These are phyloP conservation scores for Leucania comma DNA, from an alignment of 2,888 invertebrate species.

Conservation along the genomic window DNA sequence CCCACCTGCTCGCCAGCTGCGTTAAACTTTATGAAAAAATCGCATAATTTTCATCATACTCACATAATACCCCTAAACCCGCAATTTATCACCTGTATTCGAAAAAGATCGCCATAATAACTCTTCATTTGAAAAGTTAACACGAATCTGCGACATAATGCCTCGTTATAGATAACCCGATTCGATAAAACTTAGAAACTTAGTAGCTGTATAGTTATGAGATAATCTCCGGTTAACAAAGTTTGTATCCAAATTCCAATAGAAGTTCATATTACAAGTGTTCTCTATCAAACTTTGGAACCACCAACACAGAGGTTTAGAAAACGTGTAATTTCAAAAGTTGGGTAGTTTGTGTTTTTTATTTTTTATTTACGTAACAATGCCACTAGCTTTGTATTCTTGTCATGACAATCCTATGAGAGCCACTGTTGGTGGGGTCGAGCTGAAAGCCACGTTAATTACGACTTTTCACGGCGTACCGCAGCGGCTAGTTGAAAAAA, in stretches of 20 bases:
- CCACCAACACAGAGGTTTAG: constrained; percentile 33
- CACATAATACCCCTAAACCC: constrained; percentile 17
- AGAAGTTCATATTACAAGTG: constrained; percentile 40
- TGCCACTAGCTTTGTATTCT: constrained; percentile 71
- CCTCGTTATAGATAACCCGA: constrained; percentile 37
- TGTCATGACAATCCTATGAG: constrained; percentile 78
- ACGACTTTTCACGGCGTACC: constrained; percentile 76
- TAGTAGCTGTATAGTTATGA: constrained; percentile 38
- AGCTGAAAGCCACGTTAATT: constrained; percentile 83
- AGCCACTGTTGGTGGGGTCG: constrained; percentile 70
- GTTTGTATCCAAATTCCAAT: constrained; percentile 41
- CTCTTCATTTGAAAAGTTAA: constrained; percentile 32
- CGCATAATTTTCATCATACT: constrained; percentile 59
- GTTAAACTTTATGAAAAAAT: constrained; percentile 72
- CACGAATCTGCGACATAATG: constrained; percentile 30
- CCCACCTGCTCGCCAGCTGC: constrained; percentile 66
- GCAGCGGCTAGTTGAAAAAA: constrained; percentile 73
- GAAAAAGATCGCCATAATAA: constrained; percentile 17
- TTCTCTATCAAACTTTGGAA: constrained; percentile 46
- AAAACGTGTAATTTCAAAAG: constrained; percentile 37
- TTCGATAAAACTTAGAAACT: constrained; percentile 57
- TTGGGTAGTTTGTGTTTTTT: background rate
- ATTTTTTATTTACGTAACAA: constrained; percentile 73
- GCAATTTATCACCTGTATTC: constrained; percentile 32
- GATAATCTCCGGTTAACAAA: constrained; percentile 45